These are phyloP conservation scores for Myotis planiceps DNA, from an alignment of 2,797 vertebrate species.

Conservation along the genomic window DNA sequence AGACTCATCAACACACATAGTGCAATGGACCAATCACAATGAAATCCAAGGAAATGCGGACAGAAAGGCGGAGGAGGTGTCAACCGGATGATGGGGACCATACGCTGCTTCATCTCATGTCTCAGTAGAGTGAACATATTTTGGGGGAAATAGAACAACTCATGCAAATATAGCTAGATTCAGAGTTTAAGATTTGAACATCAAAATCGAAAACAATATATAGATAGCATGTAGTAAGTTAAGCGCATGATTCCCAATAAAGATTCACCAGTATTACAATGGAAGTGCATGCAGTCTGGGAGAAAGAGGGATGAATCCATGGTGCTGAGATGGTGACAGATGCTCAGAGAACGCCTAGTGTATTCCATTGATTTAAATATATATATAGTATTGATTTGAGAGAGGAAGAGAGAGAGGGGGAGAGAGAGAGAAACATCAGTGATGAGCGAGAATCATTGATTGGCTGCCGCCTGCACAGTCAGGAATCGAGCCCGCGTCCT, in stretches of 20 bases:
- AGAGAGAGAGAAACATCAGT: too few relatives aligned
- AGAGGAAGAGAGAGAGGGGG: too few relatives aligned
- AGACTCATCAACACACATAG: background rate
- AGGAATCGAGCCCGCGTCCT: too few relatives aligned
- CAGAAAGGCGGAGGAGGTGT: background rate
- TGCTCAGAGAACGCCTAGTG: fast-evolving
- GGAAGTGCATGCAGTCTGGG: background rate
- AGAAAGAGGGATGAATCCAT: background rate
- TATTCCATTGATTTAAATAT: background rate
- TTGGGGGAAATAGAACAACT: background rate
- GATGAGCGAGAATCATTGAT: too few relatives aligned
- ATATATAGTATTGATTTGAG: too few relatives aligned
- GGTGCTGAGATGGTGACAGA: background rate
- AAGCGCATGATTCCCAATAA: background rate
- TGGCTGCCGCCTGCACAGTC: too few relatives aligned
- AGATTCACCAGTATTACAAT: background rate
- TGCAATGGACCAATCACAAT: background rate
- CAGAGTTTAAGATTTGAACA: background rate
- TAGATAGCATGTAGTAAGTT: background rate
- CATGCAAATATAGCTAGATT: background rate
- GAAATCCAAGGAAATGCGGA: background rate
- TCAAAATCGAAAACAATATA: background rate
- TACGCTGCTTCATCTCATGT: background rate
- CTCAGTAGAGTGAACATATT: background rate
- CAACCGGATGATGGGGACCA: background rate